A percentile compares a stretch with the other conserved stretches of the same genome.
phyloP scores from a whole-genome alignment of 2,797 vertebrate genomes.

The Gallirallus australis region DNA sequence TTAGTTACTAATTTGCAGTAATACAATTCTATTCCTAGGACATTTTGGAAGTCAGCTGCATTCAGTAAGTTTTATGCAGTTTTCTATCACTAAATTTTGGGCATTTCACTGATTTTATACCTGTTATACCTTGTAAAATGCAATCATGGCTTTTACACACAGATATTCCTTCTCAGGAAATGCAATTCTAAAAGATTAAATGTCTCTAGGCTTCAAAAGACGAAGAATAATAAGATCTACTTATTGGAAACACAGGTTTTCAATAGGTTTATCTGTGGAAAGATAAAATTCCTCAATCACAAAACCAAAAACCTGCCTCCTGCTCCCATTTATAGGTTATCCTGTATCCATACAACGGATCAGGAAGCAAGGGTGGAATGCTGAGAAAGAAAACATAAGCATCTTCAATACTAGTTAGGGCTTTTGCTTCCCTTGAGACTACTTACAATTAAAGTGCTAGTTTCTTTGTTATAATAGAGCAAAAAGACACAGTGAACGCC shows the following conservation, averaged over 20 bases:
- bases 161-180: background rate
- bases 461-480: background rate
- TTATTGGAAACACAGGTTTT: background rate
- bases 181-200: background rate
- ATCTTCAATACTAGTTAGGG: background rate
- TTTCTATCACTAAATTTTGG: background rate
- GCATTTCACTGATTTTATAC: background rate
- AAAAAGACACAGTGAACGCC: background rate
- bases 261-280: background rate
- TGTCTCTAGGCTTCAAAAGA: background rate
- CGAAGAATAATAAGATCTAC: background rate
- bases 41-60: background rate
- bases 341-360: background rate
- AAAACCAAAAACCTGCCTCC: background rate
- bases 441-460: background rate
- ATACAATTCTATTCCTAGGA: background rate
- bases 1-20: background rate
- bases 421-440: background rate
- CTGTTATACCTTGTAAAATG: background rate
- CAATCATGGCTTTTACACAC: background rate
- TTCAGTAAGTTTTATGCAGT: background rate
- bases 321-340: background rate
- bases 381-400: background rate
- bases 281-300: background rate
- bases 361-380: background rate